Evolutionary conservation across 2,113 vertebrate genomes (phyloP).

Genomic region (Hydrochoerus hydrochaeris): DNA sequence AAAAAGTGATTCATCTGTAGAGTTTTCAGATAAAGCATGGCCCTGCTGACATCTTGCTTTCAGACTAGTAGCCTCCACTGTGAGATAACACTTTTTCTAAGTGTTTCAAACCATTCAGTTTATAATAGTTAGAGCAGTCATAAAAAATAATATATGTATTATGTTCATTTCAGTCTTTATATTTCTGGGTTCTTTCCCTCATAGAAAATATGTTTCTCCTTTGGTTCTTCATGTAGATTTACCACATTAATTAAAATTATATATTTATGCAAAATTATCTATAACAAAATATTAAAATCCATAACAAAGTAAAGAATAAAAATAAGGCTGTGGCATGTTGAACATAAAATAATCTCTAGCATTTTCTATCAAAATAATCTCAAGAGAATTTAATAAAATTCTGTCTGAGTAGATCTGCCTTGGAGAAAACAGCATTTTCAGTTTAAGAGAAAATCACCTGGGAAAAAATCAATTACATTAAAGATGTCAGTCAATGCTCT

Average conservation of each 20-base stretch:
- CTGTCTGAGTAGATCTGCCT: not conserved
- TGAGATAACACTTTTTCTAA: not conserved
- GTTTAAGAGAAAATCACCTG: not conserved
- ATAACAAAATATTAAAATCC: not conserved
- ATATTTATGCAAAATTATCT: constrained; percentile 36
- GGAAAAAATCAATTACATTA: constrained; percentile 7
- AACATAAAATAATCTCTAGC: constrained; percentile 27
- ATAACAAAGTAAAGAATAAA: constrained; percentile 5
- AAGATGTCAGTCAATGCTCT: not conserved
- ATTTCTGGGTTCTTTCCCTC: not conserved
- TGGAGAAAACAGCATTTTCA: constrained; percentile 14
- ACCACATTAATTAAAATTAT: not conserved
- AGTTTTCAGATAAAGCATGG: not conserved
- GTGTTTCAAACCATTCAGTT: not conserved
- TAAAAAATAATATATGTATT: not conserved
- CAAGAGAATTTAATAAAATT: constrained; percentile 36
- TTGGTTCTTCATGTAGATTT: not conserved
- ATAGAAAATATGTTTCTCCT: not conserved
- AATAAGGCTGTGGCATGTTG: not conserved
- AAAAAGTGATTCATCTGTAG: not conserved
- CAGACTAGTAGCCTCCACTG: not conserved
- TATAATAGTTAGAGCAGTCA: not conserved
- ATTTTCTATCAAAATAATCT: constrained; percentile 37
- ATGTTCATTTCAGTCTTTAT: constrained; percentile 18
- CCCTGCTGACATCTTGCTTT: not conserved